These are phyloP conservation scores for Drosophila melanosoma DNA, from an alignment of 2,888 invertebrate species.

Conservation along the genomic window DNA sequence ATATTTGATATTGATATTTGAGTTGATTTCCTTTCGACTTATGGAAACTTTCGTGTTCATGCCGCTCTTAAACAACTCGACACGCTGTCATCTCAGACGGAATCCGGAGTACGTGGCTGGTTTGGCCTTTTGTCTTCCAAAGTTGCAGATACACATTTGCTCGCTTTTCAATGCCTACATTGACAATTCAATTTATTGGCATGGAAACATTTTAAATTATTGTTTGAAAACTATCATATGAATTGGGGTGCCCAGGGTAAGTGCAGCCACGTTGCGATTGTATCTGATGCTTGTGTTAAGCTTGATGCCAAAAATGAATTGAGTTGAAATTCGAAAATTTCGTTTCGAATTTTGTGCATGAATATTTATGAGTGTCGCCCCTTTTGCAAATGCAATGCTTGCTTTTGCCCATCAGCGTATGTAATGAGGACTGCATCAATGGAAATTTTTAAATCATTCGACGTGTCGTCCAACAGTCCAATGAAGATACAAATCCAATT, in stretches of 20 bases:
- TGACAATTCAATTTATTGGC: constrained; percentile 74
- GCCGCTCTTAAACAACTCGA: background rate
- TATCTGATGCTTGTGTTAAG: constrained; percentile 1
- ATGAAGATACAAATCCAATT: background rate
- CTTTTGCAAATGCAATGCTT: background rate
- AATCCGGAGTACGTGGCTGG: background rate
- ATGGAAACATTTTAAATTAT: constrained; percentile 64
- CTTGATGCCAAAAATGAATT: constrained; percentile 1
- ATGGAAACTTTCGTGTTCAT: background rate
- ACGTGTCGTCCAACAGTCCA: too few species aligned
- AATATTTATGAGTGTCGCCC: constrained; percentile 29
- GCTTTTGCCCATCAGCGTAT: background rate
- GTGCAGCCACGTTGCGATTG: background rate
- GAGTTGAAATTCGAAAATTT: constrained; percentile 31
- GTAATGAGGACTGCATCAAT: background rate
- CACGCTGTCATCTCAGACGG: constrained; percentile 16
- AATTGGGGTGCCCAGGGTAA: constrained; percentile 30
- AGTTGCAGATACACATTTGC: constrained; percentile 27
- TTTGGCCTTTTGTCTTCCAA: constrained; percentile 22
- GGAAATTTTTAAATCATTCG: too few species aligned
- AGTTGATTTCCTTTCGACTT: too few species aligned
- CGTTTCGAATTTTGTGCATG: constrained; percentile 11
- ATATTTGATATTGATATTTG: background rate
- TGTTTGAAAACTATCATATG: constrained; percentile 57
- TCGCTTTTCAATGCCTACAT: constrained; percentile 20